Base-by-base conservation (phyloP, 2,888 invertebrate genomes). In the Octodonta nipae region DNA sequence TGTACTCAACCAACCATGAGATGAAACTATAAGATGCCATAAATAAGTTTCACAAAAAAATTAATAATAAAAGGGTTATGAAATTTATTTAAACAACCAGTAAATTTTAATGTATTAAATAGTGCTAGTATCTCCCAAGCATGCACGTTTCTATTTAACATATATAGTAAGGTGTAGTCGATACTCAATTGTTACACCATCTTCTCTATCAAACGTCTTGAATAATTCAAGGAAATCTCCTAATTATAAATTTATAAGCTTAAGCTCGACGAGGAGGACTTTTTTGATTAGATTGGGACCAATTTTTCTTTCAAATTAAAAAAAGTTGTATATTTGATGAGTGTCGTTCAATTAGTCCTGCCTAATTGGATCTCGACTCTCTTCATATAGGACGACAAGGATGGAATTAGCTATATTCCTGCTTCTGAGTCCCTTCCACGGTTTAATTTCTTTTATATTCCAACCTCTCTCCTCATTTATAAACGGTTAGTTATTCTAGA, bases 261-360 rank as follows among this genome's bases (percentile, higher is more conserved):
- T 37, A 34, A 38, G 46, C 47, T 42, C 11, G 25, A 28, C 16
- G 14, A 12, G 15, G 40, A 47, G 51, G 50, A 49, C 47, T 49
- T 51, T 50, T 47, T 51, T 56, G 56, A 56, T 56, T 55, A 53
- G 54, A 55, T 56, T 51, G 54, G 53, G 55, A 51, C 56, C 54
- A 54, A 56, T 56, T 57, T 56, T 55, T 56, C 53, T 52, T 51
- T 44, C 44, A 52, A 56, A 54, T 56, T 54, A 52, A 55, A 54
- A 43, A 55, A 54, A 54, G 51, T 51, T 54, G 48, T 50, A 55
- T 57, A 54, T 52, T 54, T 52, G 55, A 56, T 55, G 55, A 53
- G 50, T 44, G 43, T 47, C 51, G 50, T 52, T 53, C 53, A 55
- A 55, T 57, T 55, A 45, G 41, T 37, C 35, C 31, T 33, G 40